Base-by-base conservation (phyloP, 2,888 invertebrate species). In the Peribatodes rhomboidaria region DNA sequence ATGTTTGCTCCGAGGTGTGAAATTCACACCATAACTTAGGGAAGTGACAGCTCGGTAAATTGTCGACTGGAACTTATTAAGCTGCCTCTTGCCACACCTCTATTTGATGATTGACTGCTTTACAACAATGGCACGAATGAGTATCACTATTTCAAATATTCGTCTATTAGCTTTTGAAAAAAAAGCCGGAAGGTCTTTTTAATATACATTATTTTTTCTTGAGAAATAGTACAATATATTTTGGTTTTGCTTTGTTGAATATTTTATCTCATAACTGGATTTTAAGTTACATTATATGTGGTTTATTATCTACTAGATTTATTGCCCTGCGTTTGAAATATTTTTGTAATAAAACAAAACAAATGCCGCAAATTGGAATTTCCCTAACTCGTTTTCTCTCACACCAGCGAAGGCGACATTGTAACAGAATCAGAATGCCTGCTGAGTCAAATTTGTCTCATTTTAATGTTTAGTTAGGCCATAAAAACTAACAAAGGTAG, bases 1-100 rank as follows among this genome's bases (percentile, higher is more conserved):
- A 53, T 66, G 69, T 66, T 66, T 59, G 60, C 61, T 44, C 14
- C 44, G 52, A 71, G 62, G 69, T 71, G 71, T 71, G 65, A 71
- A 68, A 65, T 69, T 71, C 71, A 68, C 71, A 71, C 69, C 57
- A 59, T 62, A 65, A 56, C 50, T 69, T 65, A 60, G 44, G 49
- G 39, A 56, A 59, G 67, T 68, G 70, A 66, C 72, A 64, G 61
- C 16, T 55, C 54, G 62, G 60, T 67, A 63, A 70, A 64, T 69
- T 57, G 68, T 59, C 54, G 68, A 52, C 67, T 56, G 54, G 64
- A 52, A 44, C 52, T 67, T 55, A 68, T 60, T 69, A 65, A 60
- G 56, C 44, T 55, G 55, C 44, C 22, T 44, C 33, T 64, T 59
- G 65, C 69, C 69, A 69, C 68, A 64, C 72, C 70, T 63, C 60